These are phyloP conservation scores for Craterocephalus amniculus DNA, from an alignment of 2,797 vertebrate genomes.

Conservation along the genomic window DNA sequence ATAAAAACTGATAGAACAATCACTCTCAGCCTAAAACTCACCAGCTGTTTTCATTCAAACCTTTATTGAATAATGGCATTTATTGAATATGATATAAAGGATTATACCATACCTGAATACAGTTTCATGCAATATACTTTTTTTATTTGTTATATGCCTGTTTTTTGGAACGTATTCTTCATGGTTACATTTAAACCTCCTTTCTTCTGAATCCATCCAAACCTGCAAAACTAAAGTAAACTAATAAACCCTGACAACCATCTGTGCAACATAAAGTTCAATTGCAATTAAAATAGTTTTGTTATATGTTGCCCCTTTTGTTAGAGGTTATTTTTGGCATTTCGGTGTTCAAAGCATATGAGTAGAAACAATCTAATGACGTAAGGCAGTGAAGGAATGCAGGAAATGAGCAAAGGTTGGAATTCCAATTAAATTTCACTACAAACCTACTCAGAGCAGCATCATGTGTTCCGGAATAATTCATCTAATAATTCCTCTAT, in stretches of 20 bases:
- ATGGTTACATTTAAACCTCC: no score
- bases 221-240: no score
- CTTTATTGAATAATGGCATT: no score
- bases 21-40: no score
- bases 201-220: conserved; percentile 28
- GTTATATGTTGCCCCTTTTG: conserved; percentile 7
- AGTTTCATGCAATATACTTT: no score
- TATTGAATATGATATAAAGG: no score
- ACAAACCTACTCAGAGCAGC: background rate
- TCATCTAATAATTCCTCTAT: conserved; percentile 20
- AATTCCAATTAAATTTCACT: background rate
- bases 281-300: conserved; percentile 29
- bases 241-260: conserved; percentile 24
- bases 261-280: conserved; percentile 9
- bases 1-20: no score
- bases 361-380: conserved; percentile 29
- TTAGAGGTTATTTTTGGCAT: conserved; percentile 3
- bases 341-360: background rate
- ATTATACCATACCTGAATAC: no score
- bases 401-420: conserved; percentile 36
- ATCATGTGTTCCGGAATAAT: conserved; percentile 30
- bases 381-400: conserved; percentile 34
- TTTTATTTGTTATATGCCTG: background rate
- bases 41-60: no score
- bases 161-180: conserved; percentile 1